Evolutionary conservation across 2,113 vertebrate species (phyloP), one percentile per base, ranked within the genome.

Genomic region (Cryptotis parvus): DNA sequence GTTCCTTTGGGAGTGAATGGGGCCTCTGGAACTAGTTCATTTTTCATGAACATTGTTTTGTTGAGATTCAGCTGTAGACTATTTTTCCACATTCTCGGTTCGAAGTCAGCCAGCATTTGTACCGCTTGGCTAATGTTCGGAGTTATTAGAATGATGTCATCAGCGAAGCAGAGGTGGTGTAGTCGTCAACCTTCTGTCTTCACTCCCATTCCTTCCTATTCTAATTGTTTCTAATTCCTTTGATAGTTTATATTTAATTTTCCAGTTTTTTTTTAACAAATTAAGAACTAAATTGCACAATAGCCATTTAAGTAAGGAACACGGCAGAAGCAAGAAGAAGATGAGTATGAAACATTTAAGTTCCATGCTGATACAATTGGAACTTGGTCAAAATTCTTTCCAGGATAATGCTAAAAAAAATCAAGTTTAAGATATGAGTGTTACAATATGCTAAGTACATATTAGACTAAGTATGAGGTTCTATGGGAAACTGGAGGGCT

Each of bases 191-290:
- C n/a, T n/a, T n/a, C n/a, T n/a, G n/a, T n/a, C n/a, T n/a, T n/a
- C n/a, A n/a, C n/a, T n/a, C n/a, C n/a, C n/a, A n/a, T n/a, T n/a
- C n/a, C n/a, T n/a, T n/a, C n/a, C n/a, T n/a, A n/a, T n/a, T n/a
- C n/a, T n/a, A n/a, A n/a, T n/a, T n/a, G n/a, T n/a, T n/a, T 65
- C 9, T 84, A 52, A n/a, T 55, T 81, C 15, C 29, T 70, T 82
- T 41, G 79, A 35, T 84, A 69, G 58, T 66, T 75, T 68, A 58
- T 58, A 83, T 91, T 80, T 87, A 9, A 35, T 26, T 94, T 79
- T 83, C 33, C 15, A 18, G 1, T 35, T 74, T 73, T 87, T 92
- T 87, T 90, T 20, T 90, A 16, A 58, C 8, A 76, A 41, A 90
- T 91, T 31, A 29, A 52, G 68, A 89, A 37, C 33, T 82, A n/a